A percentile compares a stretch with the other conserved stretches of the same genome.
Evolutionary conservation across 2,797 vertebrate species (phyloP).

Genomic region (Clarias laeviceps): DNA sequence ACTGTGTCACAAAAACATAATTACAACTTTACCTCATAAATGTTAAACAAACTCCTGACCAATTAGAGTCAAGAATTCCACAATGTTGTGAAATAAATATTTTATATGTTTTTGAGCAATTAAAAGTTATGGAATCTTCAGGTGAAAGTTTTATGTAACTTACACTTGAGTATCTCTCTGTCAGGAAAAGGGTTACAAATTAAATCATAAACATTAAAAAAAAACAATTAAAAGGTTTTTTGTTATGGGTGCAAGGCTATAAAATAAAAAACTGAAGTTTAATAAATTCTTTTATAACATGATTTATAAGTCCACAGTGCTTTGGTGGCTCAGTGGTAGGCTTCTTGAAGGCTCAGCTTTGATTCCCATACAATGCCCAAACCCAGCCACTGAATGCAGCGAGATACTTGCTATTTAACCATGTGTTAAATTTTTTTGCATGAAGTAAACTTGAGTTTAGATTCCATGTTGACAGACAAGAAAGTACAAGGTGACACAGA

Average conservation of each 20-base stretch:
- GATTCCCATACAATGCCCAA: too few relatives aligned
- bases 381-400: too few relatives aligned
- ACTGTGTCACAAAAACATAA: background rate
- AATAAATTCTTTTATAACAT: too few relatives aligned
- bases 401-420: too few relatives aligned
- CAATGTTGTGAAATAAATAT: background rate
- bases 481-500: too few relatives aligned
- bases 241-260: background rate
- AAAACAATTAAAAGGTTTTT: background rate
- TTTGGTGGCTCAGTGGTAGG: too few relatives aligned
- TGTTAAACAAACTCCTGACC: background rate
- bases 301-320: too few relatives aligned
- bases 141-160: background rate
- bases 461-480: too few relatives aligned
- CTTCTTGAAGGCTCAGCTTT: too few relatives aligned
- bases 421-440: too few relatives aligned
- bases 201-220: background rate
- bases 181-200: background rate
- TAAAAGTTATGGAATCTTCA: background rate
- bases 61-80: background rate
- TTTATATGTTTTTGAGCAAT: background rate
- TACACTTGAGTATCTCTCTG: background rate
- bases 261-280: too few relatives aligned
- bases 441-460: too few relatives aligned
- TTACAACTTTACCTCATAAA: background rate